Base-by-base conservation (phyloP, 2,113 vertebrate species). In the Anguilla japonica region DNA sequence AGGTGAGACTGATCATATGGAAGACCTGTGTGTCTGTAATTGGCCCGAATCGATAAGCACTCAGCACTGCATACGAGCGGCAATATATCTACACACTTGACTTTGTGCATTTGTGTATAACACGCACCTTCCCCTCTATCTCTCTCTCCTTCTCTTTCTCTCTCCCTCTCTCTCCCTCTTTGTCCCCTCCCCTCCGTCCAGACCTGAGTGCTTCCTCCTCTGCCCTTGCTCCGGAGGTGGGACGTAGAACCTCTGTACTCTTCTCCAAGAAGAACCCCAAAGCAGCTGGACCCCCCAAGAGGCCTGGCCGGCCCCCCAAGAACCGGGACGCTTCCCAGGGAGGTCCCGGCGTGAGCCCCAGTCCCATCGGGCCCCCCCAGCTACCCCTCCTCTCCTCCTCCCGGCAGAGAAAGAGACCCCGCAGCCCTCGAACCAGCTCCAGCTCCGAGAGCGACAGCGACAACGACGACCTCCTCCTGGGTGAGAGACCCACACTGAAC, bases 211-310 rank as follows among this genome's bases (percentile, higher is more conserved):
- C 96, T 83, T 97, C 97, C 89, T 97, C 97, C 87, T 99, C 97
- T 78, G 96, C 96, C 1, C 94, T 97, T 88, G 97, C 98, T 41
- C 97, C 98, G 63, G 98, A 99, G 93, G 98, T 99, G 88, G 98
- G 98, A 87, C 96, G 98, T 84, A 97, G 98, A 89, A 99, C 98
- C 29, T 98, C 98, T 15, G 97, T 99, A 89, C 98, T 99, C 87
- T 99, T 99, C 95, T 99, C 98, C 90, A 99, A 99, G 94, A 99
- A 99, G 95, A 99, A 99, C 92, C 98, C 96, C 86, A 99, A 98
- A 94, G 97, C 97, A 14, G 95, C 97, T 11, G 98, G 97, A 82
- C 97, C 98, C 60, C 98, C 98, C 39, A 99, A 99, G 94, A 96
- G 98, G 84, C 98, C 97, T 0, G 98, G 98, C 46, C 97, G 98